A percentile compares a stretch with the other conserved stretches of the same genome.
Evolutionary conservation across 2,113 vertebrate species (phyloP).

Genomic region (Peromyscus polionotus): DNA sequence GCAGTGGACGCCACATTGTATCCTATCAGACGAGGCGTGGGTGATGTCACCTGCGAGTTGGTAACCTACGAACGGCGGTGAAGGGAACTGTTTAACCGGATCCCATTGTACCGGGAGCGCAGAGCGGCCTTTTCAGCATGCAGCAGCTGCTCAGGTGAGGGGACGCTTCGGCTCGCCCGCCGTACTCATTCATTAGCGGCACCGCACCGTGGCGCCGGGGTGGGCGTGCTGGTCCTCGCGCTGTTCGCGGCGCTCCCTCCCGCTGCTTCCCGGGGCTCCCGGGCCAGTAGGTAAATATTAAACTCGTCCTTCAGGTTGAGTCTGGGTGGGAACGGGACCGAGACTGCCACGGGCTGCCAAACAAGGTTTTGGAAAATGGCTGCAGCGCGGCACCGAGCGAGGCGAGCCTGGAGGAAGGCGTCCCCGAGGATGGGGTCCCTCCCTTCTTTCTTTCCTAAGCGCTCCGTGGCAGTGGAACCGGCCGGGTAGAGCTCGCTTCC

Average conservation of each 20-base stretch:
- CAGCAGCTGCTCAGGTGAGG: constrained; percentile 86
- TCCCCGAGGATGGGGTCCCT: constrained; percentile 61
- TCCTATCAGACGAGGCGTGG: constrained; percentile 80
- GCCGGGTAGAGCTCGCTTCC: background rate
- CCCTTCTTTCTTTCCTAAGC: constrained; percentile 62
- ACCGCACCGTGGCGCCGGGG: constrained; percentile 63
- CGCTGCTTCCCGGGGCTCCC: constrained; percentile 50
- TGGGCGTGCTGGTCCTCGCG: constrained; percentile 60
- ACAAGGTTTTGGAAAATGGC: constrained; percentile 79
- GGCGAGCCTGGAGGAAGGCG: constrained; percentile 61
- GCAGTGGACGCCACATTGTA: constrained; percentile 70
- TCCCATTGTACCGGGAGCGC: constrained; percentile 82
- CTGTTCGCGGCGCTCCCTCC: constrained; percentile 57
- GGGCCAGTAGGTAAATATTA: constrained; percentile 77
- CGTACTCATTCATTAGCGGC: constrained; percentile 68
- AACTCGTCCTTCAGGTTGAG: constrained; percentile 83
- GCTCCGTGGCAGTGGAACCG: background rate
- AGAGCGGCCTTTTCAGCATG: constrained; percentile 82
- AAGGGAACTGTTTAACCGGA: constrained; percentile 85
- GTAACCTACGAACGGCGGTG: constrained; percentile 80
- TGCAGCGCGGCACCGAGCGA: constrained; percentile 68
- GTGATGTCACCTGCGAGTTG: constrained; percentile 91
- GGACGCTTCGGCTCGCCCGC: constrained; percentile 21
- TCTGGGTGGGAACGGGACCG: constrained; percentile 80
- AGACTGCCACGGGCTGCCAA: constrained; percentile 65